Base-by-base conservation (phyloP, 2,888 invertebrate genomes). In the Teleiodes luculella region DNA sequence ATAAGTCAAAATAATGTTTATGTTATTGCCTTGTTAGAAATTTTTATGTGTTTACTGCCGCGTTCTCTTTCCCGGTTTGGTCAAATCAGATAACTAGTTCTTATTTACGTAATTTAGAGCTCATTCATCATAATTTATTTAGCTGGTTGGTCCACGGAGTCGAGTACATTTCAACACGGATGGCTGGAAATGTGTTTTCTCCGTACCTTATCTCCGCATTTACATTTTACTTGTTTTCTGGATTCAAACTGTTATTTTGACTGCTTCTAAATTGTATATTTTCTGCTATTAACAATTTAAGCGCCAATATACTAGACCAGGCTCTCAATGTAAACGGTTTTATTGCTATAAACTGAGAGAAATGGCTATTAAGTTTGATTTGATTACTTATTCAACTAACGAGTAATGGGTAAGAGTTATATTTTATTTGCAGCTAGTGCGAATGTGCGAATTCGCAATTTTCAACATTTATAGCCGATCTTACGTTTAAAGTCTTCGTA, bases 1-100 rank as follows among this genome's bases (percentile, higher is more conserved):
- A 74, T 74, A 66, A 67, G 60, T 65, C 68, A 61, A 6, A 3
- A 24, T 24, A 62, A 63, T 67, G 69, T 70, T 71, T 69, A 67
- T 64, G 61, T 71, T 68, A 67, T 64, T 61, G 60, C 56, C n/a
- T n/a, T n/a, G n/a, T n/a, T n/a, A n/a, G n/a, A n/a, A n/a, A n/a
- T 54, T 61, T 66, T 64, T 30, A 41, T 13, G 24, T 28, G 16
- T 35, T 59, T 52, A 55, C 50, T 48, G 39, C 46, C 52, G 20
- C 52, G 60, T 59, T 62, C 57, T 55, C 57, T 58, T 50, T 45
- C 61, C 63, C 60, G 62, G 58, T 64, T 58, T 58, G 62, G 65
- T 52, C 37, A 47, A 41, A 56, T 57, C 56, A 54, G 59, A 55
- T 57, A 57, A 59, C 39, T 37, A 18, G 43, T 46, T 37, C 31